Percentiles rank a stretch among this genome's conserved stretches.
Conservation (phyloP, 2,888 invertebrate genomes). For the Tillus elongatus region DNA sequence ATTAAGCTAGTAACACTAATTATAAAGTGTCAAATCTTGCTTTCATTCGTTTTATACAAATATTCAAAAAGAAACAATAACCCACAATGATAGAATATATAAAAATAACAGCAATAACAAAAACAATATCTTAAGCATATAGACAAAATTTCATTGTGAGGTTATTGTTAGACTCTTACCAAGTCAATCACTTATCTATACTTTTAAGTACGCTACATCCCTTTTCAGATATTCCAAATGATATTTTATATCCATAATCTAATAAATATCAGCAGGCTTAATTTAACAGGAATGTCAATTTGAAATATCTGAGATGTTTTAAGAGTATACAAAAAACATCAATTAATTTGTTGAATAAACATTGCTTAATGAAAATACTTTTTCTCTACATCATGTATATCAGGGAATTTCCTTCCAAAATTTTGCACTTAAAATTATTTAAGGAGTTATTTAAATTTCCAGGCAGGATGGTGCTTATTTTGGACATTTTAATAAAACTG, state of each 20-base stretch:
- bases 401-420: background rate
- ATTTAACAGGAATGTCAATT: background rate
- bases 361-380: background rate
- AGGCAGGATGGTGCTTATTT: constrained; percentile 1
- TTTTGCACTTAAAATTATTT: background rate
- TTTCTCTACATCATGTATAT: background rate
- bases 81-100: constrained; percentile 30
- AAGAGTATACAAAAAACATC: background rate
- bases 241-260: background rate
- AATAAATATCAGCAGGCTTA: background rate
- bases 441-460: background rate
- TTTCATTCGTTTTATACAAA: constrained; percentile 34
- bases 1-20: constrained; percentile 26
- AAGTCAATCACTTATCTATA: constrained; percentile 5
- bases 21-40: constrained; percentile 22
- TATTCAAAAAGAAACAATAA: constrained; percentile 30
- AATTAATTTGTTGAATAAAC: background rate
- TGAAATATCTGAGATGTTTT: constrained; percentile 1
- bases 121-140: constrained; percentile 17
- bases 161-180: background rate
- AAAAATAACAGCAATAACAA: constrained; percentile 30
- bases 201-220: background rate
- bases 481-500: background rate
- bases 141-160: constrained; percentile 11
- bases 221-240: background rate